Base-by-base conservation (phyloP, 2,113 vertebrate species). In the Python bivittatus region DNA sequence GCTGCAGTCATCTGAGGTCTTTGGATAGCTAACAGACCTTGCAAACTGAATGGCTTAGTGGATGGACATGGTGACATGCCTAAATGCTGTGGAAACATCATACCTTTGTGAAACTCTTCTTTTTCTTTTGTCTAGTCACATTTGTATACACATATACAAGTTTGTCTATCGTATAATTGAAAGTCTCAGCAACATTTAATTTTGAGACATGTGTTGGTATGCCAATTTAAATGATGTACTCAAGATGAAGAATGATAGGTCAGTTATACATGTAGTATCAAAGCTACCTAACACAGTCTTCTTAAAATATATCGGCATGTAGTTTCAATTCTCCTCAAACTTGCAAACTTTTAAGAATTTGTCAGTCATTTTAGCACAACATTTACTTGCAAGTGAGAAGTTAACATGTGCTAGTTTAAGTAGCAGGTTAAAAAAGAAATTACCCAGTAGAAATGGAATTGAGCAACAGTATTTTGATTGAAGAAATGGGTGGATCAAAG, bases 1-100 rank as follows among this genome's bases (percentile, higher is more conserved):
- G 25, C 92, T 58, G 89, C 83, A 96, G 88, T 72, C 4, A 91
- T 48, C 64, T 72, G 79, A 90, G 52, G 88, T 92, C 89, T 97
- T 96, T 88, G 22, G 1, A 93, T 91, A 17, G 68, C 96, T 54
- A 42, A 38, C 53, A 83, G 38, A 83, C 22, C 11, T 29, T 57
- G 11, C 54, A 44, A 90, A 8, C 89, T 33, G 1, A 25, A 38
- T 27, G 33, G 22, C 33, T 57, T 88, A 84, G 38, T 84, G 10
- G 56, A 60, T 25, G 38, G 11, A 48, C 42, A 48, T 60, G 33
- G 8, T 20, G 60, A 48, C 15, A 68, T 29, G 9, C 15, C 27
- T 96, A 0, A 79, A 38, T 38, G n/a, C n/a, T 72, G n/a, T 72
- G 68, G 68, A 72, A 72, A 72, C n/a, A 33, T 15, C 4, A 72